Percentiles rank a stretch among this genome's conserved stretches.
Conservation (phyloP, 2,888 invertebrate species). For the Morpho achilles region DNA sequence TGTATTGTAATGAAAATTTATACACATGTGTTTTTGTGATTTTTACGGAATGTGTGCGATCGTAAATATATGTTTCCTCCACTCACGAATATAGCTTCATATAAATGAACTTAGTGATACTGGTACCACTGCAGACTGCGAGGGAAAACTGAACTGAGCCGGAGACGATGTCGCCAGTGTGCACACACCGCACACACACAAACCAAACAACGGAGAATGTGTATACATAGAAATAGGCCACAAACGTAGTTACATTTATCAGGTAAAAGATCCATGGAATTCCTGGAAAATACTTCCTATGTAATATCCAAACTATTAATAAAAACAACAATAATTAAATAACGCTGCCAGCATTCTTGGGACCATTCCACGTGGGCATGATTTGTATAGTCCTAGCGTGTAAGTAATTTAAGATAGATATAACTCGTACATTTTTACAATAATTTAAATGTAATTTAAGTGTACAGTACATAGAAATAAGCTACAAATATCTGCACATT, state of each 20-base stretch:
- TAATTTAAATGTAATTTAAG: too few relatives aligned
- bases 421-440: too few relatives aligned
- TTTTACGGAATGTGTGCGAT: too few relatives aligned
- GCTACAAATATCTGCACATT: conserved; percentile 9
- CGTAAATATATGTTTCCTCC: too few relatives aligned
- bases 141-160: background rate
- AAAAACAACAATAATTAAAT: too few relatives aligned
- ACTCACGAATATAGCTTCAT: background rate
- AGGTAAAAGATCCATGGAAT: conserved; percentile 12
- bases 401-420: too few relatives aligned
- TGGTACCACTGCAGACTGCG: background rate
- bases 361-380: too few relatives aligned
- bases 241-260: conserved; percentile 2
- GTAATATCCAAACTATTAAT: too few relatives aligned
- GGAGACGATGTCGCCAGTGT: background rate
- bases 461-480: conserved; percentile 31
- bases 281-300: conserved; percentile 1
- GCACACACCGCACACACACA: background rate
- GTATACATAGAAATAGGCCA: conserved; percentile 28
- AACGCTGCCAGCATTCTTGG: too few relatives aligned
- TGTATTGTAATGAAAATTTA: too few relatives aligned
- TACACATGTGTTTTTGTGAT: too few relatives aligned
- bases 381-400: too few relatives aligned
- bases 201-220: conserved; percentile 8
- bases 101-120: background rate